Evolutionary conservation across 2,113 vertebrate species (phyloP).

Genomic region (Pedetes capensis): DNA sequence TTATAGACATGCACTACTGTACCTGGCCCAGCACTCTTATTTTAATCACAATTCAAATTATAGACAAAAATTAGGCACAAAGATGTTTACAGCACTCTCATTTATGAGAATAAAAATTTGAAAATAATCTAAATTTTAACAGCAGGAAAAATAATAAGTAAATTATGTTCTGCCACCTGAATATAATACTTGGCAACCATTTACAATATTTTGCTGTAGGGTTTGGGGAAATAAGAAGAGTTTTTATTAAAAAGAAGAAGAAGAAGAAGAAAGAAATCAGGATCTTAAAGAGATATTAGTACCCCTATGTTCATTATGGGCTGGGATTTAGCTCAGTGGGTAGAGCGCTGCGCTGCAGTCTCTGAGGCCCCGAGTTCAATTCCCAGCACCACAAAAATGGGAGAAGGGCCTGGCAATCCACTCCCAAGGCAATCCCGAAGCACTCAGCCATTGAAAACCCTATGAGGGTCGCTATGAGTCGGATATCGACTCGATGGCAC

Average conservation of each 20-base stretch:
- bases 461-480: no score
- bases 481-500: no score
- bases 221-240: neutral
- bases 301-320: no score
- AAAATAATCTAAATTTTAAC: conserved; percentile 34
- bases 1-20: neutral
- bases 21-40: neutral
- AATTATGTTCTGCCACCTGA: conserved; percentile 1
- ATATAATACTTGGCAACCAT: conserved; percentile 20
- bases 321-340: no score
- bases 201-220: neutral
- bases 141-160: conserved; percentile 25
- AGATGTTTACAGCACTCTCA: conserved; percentile 25
- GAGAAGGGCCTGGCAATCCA: no score
- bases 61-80: conserved; percentile 9
- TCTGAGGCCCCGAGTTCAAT: no score
- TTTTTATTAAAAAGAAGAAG: neutral
- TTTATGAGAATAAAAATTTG: conserved; percentile 26
- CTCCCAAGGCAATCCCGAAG: no score
- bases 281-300: neutral
- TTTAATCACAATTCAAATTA: conserved; percentile 35
- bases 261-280: neutral
- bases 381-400: no score
- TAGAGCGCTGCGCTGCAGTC: no score
- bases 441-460: no score